Evolutionary conservation across 2,888 invertebrate species (phyloP).

Genomic region (Microlaimidae sp.): DNA sequence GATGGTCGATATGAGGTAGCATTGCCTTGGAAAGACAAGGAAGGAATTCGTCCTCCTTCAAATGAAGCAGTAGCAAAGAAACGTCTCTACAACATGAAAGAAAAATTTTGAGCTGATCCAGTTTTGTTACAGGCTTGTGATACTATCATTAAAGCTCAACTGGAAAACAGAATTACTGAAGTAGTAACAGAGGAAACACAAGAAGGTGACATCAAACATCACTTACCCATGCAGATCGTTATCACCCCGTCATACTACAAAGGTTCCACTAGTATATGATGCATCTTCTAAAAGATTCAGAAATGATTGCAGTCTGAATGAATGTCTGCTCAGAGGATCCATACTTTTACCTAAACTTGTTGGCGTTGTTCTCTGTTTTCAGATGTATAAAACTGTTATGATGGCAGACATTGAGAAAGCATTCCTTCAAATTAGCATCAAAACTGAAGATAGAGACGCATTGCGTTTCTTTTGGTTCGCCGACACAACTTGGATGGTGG

Average conservation of each 20-base stretch:
- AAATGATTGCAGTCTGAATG: constrained; percentile 13
- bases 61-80: background rate
- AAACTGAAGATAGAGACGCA: constrained; percentile 14
- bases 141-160: background rate
- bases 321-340: constrained; percentile 17
- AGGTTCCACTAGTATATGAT: constrained; percentile 23
- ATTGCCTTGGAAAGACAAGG: constrained; percentile 7
- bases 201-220: constrained; percentile 9
- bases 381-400: background rate
- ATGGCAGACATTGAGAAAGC: constrained; percentile 17
- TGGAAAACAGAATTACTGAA: constrained; percentile 12
- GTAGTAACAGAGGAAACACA: background rate
- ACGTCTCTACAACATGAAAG: background rate
- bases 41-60: background rate
- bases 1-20: constrained; percentile 3
- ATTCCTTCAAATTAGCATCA: constrained; percentile 14
- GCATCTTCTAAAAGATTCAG: constrained; percentile 18
- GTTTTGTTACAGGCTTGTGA: background rate
- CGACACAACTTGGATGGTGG: constrained; percentile 9
- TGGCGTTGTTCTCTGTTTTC: constrained; percentile 14
- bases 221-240: constrained; percentile 18
- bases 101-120: background rate
- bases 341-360: constrained; percentile 14
- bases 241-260: constrained; percentile 18
- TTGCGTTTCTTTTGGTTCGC: constrained; percentile 17